phyloP scores from a whole-genome alignment of 2,797 vertebrate species.

The Megaceryle alcyon region DNA sequence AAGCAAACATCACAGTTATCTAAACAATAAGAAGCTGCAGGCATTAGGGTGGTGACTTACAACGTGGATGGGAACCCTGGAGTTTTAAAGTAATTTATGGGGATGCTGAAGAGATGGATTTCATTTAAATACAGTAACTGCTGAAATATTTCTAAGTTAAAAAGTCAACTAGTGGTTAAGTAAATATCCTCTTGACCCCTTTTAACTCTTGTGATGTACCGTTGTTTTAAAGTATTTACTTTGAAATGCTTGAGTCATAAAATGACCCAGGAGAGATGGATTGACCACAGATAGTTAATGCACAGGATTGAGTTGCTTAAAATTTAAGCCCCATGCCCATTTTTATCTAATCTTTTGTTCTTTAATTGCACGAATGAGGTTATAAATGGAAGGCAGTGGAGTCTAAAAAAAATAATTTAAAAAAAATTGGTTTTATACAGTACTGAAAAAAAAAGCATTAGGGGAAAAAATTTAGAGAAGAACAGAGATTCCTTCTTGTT shows the following conservation, averaged over 20 bases:
- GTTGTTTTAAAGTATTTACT: constrained; percentile 70
- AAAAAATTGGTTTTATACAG: constrained; percentile 56
- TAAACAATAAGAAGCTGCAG: constrained; percentile 40
- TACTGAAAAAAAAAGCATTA: constrained; percentile 72
- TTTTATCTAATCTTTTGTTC: constrained; percentile 66
- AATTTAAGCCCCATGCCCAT: constrained; percentile 9
- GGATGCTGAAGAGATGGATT: constrained; percentile 62
- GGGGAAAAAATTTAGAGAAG: constrained; percentile 74
- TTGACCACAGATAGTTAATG: constrained; percentile 46
- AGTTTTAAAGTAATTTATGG: constrained; percentile 72
- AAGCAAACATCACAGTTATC: constrained; percentile 58
- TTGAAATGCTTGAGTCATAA: constrained; percentile 62
- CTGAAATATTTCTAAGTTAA: constrained; percentile 63
- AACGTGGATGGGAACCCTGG: constrained; percentile 45
- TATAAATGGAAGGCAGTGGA: constrained; percentile 56
- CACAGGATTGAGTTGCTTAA: constrained; percentile 43
- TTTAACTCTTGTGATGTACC: constrained; percentile 57
- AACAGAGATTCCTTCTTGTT: constrained; percentile 80
- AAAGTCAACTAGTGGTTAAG: constrained; percentile 61
- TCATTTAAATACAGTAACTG: constrained; percentile 71
- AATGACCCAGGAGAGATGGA: constrained; percentile 49
- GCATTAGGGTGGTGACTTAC: constrained; percentile 44
- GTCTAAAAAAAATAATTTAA: background rate
- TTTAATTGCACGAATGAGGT: constrained; percentile 67
- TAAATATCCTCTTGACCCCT: constrained; percentile 68